These are phyloP conservation scores for Zaprionus camerounensis DNA, from an alignment of 1,140 invertebrate genomes.

Conservation along the genomic window DNA sequence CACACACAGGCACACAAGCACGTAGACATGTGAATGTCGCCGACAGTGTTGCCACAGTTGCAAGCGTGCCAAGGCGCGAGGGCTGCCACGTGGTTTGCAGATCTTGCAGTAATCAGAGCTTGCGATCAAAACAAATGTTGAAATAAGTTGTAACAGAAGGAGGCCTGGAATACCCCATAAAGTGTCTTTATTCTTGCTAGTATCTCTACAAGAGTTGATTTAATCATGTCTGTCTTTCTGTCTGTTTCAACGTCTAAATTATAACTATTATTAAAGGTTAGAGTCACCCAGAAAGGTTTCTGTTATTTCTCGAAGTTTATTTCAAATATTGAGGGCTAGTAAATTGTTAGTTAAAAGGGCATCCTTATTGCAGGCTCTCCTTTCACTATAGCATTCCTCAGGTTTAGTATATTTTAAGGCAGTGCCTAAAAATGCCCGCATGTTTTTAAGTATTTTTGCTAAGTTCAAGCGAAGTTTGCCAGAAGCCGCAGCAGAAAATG, in stretches of 20 bases:
- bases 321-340: no score
- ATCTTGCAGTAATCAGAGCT: neutral
- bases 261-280: no score
- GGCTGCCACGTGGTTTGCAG: conserved; percentile 7
- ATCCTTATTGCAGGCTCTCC: no score
- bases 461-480: neutral
- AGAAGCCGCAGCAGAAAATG: conserved; percentile 2
- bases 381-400: neutral
- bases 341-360: no score
- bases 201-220: no score
- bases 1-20: neutral
- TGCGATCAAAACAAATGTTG: neutral
- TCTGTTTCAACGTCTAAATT: no score
- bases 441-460: neutral
- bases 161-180: no score
- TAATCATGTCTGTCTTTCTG: no score
- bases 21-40: neutral
- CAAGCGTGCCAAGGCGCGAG: conserved; percentile 15
- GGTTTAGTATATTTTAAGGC: neutral
- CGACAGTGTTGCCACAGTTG: neutral
- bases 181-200: no score
- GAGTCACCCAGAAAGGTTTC: no score
- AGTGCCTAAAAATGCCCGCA: neutral
- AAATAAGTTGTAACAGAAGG: no score
- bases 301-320: no score